A percentile compares a stretch with the other conserved stretches of the same genome.
phyloP scores from a whole-genome alignment of 92 coral and sea anemone genomes.

The Palythoa grandis region DNA sequence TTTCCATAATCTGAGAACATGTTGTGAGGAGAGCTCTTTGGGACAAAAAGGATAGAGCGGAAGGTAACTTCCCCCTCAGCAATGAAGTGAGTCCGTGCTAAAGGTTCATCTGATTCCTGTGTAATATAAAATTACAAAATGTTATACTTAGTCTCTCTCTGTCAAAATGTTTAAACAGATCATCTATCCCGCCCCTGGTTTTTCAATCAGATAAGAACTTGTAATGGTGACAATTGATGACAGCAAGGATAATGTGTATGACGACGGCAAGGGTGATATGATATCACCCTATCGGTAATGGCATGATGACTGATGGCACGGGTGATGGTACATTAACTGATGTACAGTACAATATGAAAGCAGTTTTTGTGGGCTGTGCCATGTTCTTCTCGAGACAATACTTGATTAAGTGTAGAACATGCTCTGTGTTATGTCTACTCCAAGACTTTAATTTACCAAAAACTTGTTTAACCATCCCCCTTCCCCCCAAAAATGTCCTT shows the following conservation, averaged over 20 bases:
- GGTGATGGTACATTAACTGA: background rate
- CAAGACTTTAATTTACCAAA: too few species aligned
- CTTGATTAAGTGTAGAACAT: too few species aligned
- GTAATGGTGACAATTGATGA: too few species aligned
- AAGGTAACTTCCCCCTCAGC: slow-evolving; percentile 99
- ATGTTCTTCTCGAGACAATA: too few species aligned
- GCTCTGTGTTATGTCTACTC: too few species aligned
- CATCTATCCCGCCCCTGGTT: background rate
- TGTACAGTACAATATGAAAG: background rate
- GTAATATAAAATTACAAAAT: background rate
- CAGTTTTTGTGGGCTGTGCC: too few species aligned
- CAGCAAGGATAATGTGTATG: too few species aligned
- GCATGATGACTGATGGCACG: background rate
- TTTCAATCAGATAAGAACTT: background rate
- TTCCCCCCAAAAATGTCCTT: too few species aligned
- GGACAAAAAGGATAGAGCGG: slow-evolving; percentile 96
- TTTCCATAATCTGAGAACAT: slow-evolving; percentile 98
- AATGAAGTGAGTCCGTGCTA: slow-evolving; percentile 94
- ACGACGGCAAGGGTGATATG: background rate
- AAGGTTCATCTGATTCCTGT: slow-evolving; percentile 94
- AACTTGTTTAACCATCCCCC: too few species aligned
- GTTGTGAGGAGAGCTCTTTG: slow-evolving; percentile 77
- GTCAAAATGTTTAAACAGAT: background rate
- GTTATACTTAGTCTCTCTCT: background rate
- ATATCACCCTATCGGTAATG: too few species aligned